These are phyloP conservation scores for Plumapathes pennacea DNA, from an alignment of 92 coral and sea anemone genomes.

Conservation along the genomic window DNA sequence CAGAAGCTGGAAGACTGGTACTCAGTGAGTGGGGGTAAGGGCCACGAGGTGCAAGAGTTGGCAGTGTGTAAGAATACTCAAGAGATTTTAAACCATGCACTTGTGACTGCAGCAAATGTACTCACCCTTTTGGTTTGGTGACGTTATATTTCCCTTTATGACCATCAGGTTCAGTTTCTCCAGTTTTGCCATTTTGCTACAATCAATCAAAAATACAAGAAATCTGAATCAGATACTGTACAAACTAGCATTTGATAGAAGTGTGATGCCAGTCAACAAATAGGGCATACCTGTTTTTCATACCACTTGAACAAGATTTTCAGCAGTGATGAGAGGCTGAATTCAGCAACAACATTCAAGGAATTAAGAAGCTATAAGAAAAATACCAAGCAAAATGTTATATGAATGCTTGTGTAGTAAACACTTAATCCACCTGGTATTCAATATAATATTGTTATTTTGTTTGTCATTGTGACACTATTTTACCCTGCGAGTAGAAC, in stretches of 20 bases:
- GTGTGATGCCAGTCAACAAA: not conserved
- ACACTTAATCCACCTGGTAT: too few species aligned
- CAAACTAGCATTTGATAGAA: too few species aligned
- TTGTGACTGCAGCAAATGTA: too few species aligned
- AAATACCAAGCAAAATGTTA: not conserved
- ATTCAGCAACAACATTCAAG: conserved; percentile 85
- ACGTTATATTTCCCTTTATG: conserved; percentile 35
- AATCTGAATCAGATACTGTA: not conserved
- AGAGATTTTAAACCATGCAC: too few species aligned
- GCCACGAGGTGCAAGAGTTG: too few species aligned
- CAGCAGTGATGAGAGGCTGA: conserved; percentile 84
- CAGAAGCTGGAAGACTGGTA: too few species aligned
- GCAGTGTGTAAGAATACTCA: too few species aligned
- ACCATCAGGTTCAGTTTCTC: conserved; percentile 63
- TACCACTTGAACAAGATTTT: conserved; percentile 94
- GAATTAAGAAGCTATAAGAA: conserved; percentile 77
- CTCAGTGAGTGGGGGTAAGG: too few species aligned
- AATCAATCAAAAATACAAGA: not conserved
- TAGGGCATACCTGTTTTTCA: conserved; percentile 79
- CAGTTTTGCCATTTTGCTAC: conserved; percentile 24
- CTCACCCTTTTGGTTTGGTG: conserved; percentile 64
- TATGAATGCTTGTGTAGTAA: not conserved
- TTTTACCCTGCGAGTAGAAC: too few species aligned
- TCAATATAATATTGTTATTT: too few species aligned
- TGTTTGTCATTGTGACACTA: too few species aligned